Evolutionary conservation across 2,797 vertebrate genomes (phyloP), one percentile per base, ranked within the genome.

Genomic region (Etheostoma perlongum): DNA sequence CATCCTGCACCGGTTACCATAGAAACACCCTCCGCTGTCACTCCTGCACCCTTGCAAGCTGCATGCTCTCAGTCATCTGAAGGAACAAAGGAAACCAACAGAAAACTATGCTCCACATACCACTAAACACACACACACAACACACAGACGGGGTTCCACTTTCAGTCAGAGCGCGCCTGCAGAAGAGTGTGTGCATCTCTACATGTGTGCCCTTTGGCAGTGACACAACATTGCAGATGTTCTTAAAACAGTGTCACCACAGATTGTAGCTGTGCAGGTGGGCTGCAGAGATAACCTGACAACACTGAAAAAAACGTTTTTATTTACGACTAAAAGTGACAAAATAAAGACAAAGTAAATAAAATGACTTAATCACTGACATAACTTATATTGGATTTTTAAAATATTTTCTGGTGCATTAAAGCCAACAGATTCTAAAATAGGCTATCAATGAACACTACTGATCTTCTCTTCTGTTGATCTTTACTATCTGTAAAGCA

Each of bases 1-100:
- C 89, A 88, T 82, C 80, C 86, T 86, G 88, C 83, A 16, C 58
- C 3, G 15, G 91, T 92, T 91, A 70, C 90, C 83, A 87, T 86
- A 74, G 91, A 69, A 67, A 93, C 69, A 9, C 21, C 52, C 53
- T 44, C 4, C 53, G 23, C 55, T 51, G 58, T 42, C 21, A 55
- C 54, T 16, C 14, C 12, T 72, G 81, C 83, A 76, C 92, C 90
- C 91, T 77, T 87, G 80, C 91, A 88, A 90, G 86, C 88, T 40
- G 69, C 36, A 66, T 84, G 74, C 85, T 86, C 19, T 21, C 76
- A 68, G 42, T 25, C 1, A 4, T 58, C 21, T 62, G 6, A 33
- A 30, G 46, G 73, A 81, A 66, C 59, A 84, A 72, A 91, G 81
- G 88, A 91, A 93, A 68, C 68, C 64, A 57, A 55, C 40, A 40